These are phyloP conservation scores for Drosophila birchii DNA, from an alignment of 2,888 invertebrate species.

Conservation along the genomic window DNA sequence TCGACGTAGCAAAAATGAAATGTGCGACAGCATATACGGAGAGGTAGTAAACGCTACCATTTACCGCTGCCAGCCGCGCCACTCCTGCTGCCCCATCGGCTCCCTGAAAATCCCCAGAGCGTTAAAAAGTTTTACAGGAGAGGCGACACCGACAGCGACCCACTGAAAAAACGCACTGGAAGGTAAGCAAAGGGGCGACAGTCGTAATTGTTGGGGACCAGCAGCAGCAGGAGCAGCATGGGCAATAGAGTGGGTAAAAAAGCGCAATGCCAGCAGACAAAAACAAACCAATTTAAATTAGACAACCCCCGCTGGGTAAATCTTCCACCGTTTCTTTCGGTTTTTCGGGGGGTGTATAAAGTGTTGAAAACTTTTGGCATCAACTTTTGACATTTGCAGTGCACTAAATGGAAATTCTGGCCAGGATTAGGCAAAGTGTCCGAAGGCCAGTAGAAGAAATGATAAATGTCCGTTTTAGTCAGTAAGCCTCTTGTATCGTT, in stretches of 20 bases:
- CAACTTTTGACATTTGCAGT: conserved; percentile 78
- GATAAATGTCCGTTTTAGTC: conserved; percentile 69
- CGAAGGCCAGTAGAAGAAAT: conserved; percentile 35
- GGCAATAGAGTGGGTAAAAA: conserved; percentile 53
- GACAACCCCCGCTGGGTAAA: conserved; percentile 67
- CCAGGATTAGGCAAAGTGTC: conserved; percentile 25
- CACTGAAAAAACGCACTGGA: conserved; percentile 38
- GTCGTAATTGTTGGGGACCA: conserved; percentile 71
- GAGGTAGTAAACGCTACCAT: conserved; percentile 74
- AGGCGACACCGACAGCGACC: conserved; percentile 9
- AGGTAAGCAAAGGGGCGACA: conserved; percentile 50
- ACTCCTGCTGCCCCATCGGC: conserved; percentile 9
- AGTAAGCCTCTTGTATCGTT: not conserved
- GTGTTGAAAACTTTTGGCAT: conserved; percentile 73
- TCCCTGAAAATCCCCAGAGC: conserved; percentile 58
- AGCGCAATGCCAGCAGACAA: conserved; percentile 79
- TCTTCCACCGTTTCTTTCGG: conserved; percentile 26
- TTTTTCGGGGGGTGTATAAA: conserved; percentile 52
- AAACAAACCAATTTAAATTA: conserved; percentile 83
- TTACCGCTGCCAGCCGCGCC: conserved; percentile 55
- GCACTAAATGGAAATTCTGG: conserved; percentile 74
- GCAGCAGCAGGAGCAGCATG: conserved; percentile 31
- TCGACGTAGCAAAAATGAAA: conserved; percentile 67
- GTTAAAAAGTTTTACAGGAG: conserved; percentile 69
- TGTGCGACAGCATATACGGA: conserved; percentile 63